Base-by-base conservation (phyloP, 2,113 vertebrate species). In the Nyctereutes procyonoides region DNA sequence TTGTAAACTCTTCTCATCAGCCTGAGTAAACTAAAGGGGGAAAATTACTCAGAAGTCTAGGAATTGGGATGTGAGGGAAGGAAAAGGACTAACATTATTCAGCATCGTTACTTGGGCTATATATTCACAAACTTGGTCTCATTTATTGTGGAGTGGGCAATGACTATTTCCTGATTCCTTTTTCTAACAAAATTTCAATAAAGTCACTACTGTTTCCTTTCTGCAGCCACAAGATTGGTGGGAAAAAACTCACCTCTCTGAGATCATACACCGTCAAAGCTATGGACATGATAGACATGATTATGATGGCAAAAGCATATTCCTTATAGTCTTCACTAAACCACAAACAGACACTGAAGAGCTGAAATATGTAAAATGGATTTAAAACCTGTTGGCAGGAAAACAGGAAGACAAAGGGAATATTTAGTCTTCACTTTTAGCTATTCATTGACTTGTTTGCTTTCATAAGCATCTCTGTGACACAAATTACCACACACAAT, bases 321-420 rank as follows among this genome's bases (percentile, higher is more conserved):
- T 99, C 99, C 69, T 97, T 98, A 87, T 99, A 99, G 60, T 98
- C 98, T 93, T 99, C 99, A 74, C 98, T 98, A 97, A 99, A 98
- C 99, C 99, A 99, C 89, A 99, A 89, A 80, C 98, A 99, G 92
- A 99, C 98, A 58, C 99, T 99, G 97, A 99, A 99, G 92, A 99
- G 97, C 82, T 99, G 99, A 98, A 99, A 99, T 90, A 99, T 19
- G 96, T 99, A 99, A 97, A 99, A 99, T 8, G 99, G 99, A 98
- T 99, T 99, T 95, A 99, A 98, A 90, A 99, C 99, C 99, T 99
- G 97, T 97, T 96, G 83, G 96, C 83, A 98, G 56, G 98, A 73
- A 98, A 32, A 97, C 1, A 98, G 71, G 17, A 92, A 77, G 77
- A 96, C 69, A 73, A 63, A 28, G 55, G 58, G 85, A 26, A 89